phyloP scores from a whole-genome alignment of 2,113 vertebrate species.

The Osmerus mordax region DNA sequence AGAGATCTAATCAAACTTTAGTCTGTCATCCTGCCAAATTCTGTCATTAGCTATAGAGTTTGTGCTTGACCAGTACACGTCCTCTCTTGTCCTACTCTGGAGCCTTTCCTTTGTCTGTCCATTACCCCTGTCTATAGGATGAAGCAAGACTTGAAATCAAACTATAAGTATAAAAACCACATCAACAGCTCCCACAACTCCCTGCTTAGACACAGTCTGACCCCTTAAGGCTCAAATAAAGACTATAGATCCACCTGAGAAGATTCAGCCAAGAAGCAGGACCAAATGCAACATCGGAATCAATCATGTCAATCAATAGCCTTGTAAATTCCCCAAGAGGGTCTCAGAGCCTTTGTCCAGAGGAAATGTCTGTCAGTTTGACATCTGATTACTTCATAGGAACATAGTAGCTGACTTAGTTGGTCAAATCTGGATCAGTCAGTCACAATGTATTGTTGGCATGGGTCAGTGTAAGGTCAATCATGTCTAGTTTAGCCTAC shows the following conservation, averaged over 20 bases:
- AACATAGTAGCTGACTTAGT: constrained; percentile 1
- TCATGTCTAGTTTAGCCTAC: neutral
- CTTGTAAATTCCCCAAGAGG: constrained; percentile 18
- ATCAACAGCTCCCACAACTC: too few relatives aligned
- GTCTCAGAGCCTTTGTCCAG: constrained; percentile 25
- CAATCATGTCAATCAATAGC: constrained; percentile 37
- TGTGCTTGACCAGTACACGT: neutral
- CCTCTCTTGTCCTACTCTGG: neutral
- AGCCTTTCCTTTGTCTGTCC: too few relatives aligned
- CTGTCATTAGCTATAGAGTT: neutral
- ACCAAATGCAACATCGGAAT: constrained; percentile 3
- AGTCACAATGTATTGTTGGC: neutral
- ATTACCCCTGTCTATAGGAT: too few relatives aligned
- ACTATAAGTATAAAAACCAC: neutral
- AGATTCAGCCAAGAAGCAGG: neutral
- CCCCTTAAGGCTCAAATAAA: too few relatives aligned
- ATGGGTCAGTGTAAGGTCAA: neutral
- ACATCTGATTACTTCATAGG: constrained; percentile 15
- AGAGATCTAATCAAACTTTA: neutral
- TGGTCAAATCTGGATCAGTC: constrained; percentile 29
- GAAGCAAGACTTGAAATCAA: neutral
- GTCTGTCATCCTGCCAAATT: neutral
- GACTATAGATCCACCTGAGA: neutral
- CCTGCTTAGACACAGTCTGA: too few relatives aligned
- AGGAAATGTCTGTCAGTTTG: constrained; percentile 33